Base-by-base conservation (phyloP, 2,888 invertebrate species). In the Cryptocheilus praepositus region DNA sequence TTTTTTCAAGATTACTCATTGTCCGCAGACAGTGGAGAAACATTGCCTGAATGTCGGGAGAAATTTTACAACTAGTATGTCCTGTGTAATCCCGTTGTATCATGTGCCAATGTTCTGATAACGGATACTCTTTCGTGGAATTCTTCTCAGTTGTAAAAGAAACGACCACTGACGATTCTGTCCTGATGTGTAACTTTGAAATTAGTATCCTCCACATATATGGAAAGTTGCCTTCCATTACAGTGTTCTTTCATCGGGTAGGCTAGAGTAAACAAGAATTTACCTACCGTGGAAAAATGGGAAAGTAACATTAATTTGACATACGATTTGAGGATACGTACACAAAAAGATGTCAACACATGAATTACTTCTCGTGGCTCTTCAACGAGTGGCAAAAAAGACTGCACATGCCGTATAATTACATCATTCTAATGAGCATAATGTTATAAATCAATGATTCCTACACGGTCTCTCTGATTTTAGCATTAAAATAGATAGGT, bases 401-500 rank as follows among this genome's bases (percentile, higher is more conserved):
- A 80, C 79, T 80, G 80, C 80, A 80, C 64, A 70, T 49, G 70
- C 71, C 65, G 73, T 80, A 75, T 71, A 57, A 80, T 69, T 74
- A 76, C 55, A 72, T 68, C 67, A 63, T 71, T 75, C 75, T 69
- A 57, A 58, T 73, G 73, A 64, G 61, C 64, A 53, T 70, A 79
- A 71, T 61, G 64, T 71, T 71, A 67, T 67, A 64, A 70, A 55
- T 58, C 59, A 70, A 64, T 64, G 65, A 72, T 70, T 73, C 73
- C 70, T 69, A 55, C 36, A 65, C 43, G 73, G 67, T 64, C 66
- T 74, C 72, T 64, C 70, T 80, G 70, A 80, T 71, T 75, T 64
- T 80, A 77, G 71, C 68, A 73, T 71, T 79, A 80, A 75, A n/a
- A 59, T 72, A 75, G 75, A 70, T 79, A 79, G 78, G 79, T 79